Evolutionary conservation across 2,797 vertebrate species (phyloP).

Genomic region (Sternarchorhynchus goeldii): DNA sequence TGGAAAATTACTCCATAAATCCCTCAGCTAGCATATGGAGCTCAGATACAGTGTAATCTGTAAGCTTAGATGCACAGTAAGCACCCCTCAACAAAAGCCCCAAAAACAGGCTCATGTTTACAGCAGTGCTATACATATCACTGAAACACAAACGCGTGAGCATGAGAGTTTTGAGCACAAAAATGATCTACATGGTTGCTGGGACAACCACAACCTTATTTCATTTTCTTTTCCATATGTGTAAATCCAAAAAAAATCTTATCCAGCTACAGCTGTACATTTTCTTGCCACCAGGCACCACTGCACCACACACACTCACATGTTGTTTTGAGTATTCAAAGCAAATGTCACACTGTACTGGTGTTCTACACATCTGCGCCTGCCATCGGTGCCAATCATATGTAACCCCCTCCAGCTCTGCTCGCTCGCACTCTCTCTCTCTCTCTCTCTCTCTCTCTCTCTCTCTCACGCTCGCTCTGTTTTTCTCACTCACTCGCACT

Average conservation of each 20-base stretch:
- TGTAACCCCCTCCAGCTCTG: slow-evolving; percentile 38
- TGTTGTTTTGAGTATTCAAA: slow-evolving; percentile 72
- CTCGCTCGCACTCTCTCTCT: not conserved
- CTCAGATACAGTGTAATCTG: slow-evolving; percentile 48
- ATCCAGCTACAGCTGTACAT: slow-evolving; percentile 59
- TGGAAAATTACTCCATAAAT: slow-evolving; percentile 50
- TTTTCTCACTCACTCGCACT: not conserved
- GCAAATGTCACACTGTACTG: slow-evolving; percentile 71
- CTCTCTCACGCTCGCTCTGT: slow-evolving; percentile 19
- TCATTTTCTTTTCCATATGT: slow-evolving; percentile 46
- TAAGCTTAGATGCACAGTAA: slow-evolving; percentile 24
- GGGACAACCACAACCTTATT: not conserved
- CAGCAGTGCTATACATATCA: not conserved
- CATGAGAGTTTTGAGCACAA: not conserved
- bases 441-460: not conserved
- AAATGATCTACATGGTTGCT: too few species aligned
- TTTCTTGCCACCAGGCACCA: slow-evolving; percentile 67
- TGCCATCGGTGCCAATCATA: slow-evolving; percentile 61
- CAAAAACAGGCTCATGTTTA: slow-evolving; percentile 12
- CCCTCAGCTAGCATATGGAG: slow-evolving; percentile 47
- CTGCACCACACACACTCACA: slow-evolving; percentile 64
- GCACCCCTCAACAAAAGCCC: slow-evolving; percentile 25
- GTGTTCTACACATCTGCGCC: slow-evolving; percentile 66
- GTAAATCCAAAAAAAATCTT: slow-evolving; percentile 60
- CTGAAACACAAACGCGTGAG: not conserved